Evolutionary conservation across 2,113 vertebrate genomes (phyloP), one percentile per base, ranked within the genome.

Genomic region (Rhea americana): DNA sequence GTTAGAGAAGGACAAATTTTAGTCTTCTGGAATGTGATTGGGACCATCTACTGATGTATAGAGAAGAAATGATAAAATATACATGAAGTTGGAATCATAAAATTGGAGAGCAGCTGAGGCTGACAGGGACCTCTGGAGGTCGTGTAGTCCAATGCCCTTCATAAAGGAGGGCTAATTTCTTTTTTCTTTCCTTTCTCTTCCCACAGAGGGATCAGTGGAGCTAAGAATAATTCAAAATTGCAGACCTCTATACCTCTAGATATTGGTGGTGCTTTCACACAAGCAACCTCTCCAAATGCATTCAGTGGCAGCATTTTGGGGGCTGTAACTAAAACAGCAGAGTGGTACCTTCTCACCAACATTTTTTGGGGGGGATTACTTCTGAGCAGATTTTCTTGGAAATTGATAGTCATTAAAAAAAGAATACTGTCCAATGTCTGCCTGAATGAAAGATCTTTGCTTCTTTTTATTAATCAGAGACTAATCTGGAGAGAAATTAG

Each of bases 221-320:
- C 11, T 45, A 74, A 74, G 13, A 3, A 4, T 16, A 77, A 82
- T 2, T 47, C 41, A 25, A 79, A 72, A 35, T 6, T 39, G 4
- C 16, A 66, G 81, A 70, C 2, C 2, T 80, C 28, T 92, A 18
- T 30, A 7, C 22, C 6, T 87, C 79, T 21, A 20, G 8, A 3
- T 39, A 43, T 0, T 0, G 4, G 13, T 28, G 12, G 2, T 7
- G 70, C 2, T 67, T 82, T 51, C 5, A 48, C 20, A 17, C 39
- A 73, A 73, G 4, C 6, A 28, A 21, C 5, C 5, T 26, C 32
- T 72, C 47, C 70, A 62, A 65, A 74, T 73, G 3, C 6, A 11
- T 62, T 82, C 47, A n/a, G 15, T 39, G 35, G 16, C 7, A 89
- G 21, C 5, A 48, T 59, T 81, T 43, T 59, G 5, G 6, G 8